Percentiles rank a stretch among this genome's conserved stretches.
phyloP scores from a whole-genome alignment of 1,140 invertebrate species.

The Asobara japonica region DNA sequence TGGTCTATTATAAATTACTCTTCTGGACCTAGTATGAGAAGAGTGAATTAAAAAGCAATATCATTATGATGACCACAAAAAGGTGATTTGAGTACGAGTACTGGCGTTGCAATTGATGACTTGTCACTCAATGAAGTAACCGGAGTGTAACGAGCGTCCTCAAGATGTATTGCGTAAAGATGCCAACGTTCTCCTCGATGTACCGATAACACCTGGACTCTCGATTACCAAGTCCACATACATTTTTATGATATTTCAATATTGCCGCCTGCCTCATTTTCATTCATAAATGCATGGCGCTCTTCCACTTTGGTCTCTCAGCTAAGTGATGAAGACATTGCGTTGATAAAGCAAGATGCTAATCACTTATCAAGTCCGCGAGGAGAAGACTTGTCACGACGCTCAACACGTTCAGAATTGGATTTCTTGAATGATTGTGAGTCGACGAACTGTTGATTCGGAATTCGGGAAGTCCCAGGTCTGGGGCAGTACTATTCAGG shows the following conservation, averaged over 20 bases:
- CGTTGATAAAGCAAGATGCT: neutral
- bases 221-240: neutral
- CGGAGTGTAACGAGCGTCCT: conserved; percentile 32
- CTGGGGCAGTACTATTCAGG: conserved; percentile 66
- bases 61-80: neutral
- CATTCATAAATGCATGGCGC: neutral
- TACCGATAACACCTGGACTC: neutral
- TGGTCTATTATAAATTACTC: neutral
- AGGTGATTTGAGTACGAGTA: neutral
- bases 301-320: neutral
- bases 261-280: neutral
- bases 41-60: neutral
- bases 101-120: neutral
- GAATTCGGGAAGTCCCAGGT: conserved; percentile 48
- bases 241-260: neutral
- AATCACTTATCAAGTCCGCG: neutral
- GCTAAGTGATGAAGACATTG: neutral
- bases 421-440: neutral
- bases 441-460: neutral
- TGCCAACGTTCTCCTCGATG: conserved; percentile 12
- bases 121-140: conserved; percentile 20
- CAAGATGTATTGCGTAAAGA: conserved; percentile 13
- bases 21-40: neutral
- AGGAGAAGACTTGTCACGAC: neutral
- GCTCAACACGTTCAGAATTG: neutral